phyloP scores from a whole-genome alignment of 2,888 invertebrate genomes.

The Hyppa rectilinea region DNA sequence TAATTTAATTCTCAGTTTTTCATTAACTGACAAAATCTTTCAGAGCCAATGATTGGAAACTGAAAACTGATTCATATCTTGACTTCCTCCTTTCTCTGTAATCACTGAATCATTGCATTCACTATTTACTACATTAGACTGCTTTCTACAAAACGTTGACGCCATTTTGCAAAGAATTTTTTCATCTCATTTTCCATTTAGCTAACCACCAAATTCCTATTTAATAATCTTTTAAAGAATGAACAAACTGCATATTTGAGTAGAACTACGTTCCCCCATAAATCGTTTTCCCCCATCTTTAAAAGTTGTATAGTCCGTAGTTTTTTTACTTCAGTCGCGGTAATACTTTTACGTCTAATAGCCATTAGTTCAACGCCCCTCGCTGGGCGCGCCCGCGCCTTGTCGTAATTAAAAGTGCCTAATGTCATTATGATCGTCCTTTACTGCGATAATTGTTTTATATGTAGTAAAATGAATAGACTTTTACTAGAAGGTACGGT shows the following conservation, averaged over 20 bases:
- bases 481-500: neutral
- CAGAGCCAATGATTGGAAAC: constrained; percentile 24
- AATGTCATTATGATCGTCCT: constrained; percentile 49
- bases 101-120: constrained; percentile 31
- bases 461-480: neutral
- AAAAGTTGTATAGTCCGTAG: constrained; percentile 52
- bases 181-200: neutral
- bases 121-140: constrained; percentile 12
- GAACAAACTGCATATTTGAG: constrained; percentile 7
- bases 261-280: constrained; percentile 23
- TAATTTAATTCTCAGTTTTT: neutral
- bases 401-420: constrained; percentile 63
- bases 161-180: constrained; percentile 31
- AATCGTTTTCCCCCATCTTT: constrained; percentile 49
- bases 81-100: constrained; percentile 39
- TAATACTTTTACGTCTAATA: constrained; percentile 63
- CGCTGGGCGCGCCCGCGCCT: constrained; percentile 57
- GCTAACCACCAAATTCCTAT: neutral
- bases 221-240: neutral
- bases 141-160: constrained; percentile 24
- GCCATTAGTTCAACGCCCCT: constrained; percentile 71
- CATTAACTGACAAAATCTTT: neutral
- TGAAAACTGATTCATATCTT: constrained; percentile 29
- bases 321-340: constrained; percentile 63
- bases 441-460: constrained; percentile 32